Base-by-base conservation (phyloP, 2,797 vertebrate species). In the Thunnus albacares region DNA sequence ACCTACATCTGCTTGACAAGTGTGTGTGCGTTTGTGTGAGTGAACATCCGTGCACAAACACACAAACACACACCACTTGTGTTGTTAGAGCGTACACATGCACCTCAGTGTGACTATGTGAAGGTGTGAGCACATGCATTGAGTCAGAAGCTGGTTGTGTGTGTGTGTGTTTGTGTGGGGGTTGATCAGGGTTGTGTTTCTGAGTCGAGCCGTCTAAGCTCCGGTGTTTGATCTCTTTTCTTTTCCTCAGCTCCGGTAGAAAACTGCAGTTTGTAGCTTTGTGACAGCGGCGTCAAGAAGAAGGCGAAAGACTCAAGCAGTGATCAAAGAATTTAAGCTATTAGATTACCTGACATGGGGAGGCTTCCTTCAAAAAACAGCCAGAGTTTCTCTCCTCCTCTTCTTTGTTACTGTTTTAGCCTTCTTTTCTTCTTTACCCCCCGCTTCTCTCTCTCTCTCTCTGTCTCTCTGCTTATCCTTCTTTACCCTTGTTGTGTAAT, bases 1-100 rank as follows among this genome's bases (percentile, higher is more conserved):
- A 71, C 74, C 82, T 69, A 91, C 84, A 90, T 88, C 87, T 90
- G 82, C 61, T 71, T 33, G 9, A 75, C 12, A 0, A 20, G 45
- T 52, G 52, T 4, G 4, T 73, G 62, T 12, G 45, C 33, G 51
- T 41, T 2, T 73, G 57, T 18, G 62, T 11, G 43, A 33, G 24
- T 5, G 63, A 67, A 18, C 72, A 51, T 1, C 1, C 20, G 51
- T 30, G 86, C 69, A 47, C 26, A 0, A 51, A 43, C 12, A 6
- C 51, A 70, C 51, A 73, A n/a, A n/a, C n/a, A n/a, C n/a, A n/a
- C n/a, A n/a, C n/a, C 43, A 7, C n/a, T 45, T 2, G n/a, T 28
- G 30, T 28, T 43, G 24, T 12, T 4, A 35, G 41, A 17, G 5
- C 30, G 6, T 5, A 18, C n/a, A 43, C 45, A 35, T 7, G 7